phyloP scores from a whole-genome alignment of 1,140 invertebrate genomes.

The Sycophila sp. region DNA sequence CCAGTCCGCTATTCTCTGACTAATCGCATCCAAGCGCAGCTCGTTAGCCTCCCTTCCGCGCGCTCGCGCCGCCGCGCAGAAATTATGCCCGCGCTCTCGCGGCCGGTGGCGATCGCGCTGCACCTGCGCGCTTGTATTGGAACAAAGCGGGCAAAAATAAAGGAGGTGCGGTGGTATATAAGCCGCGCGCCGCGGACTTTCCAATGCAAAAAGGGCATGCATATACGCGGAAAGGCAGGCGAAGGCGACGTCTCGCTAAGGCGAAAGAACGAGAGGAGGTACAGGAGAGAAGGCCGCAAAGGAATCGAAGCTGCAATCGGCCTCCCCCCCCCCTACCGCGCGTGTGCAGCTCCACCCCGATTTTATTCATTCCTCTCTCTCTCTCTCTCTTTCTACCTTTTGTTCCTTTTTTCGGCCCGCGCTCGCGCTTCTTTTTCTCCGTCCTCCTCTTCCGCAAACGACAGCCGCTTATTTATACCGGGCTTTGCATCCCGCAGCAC shows the following conservation, averaged over 20 bases:
- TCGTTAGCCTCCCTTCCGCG: neutral
- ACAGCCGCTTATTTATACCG: slow-evolving; percentile 68
- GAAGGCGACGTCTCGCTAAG: slow-evolving; percentile 1
- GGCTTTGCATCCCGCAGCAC: slow-evolving; percentile 62
- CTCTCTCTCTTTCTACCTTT: slow-evolving; percentile 9
- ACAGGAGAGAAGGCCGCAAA: slow-evolving; percentile 19
- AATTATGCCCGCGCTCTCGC: neutral
- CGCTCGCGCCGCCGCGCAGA: neutral
- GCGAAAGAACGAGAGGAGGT: slow-evolving; percentile 5
- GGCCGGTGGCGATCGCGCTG: neutral
- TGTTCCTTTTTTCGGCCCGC: slow-evolving; percentile 36
- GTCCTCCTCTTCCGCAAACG: slow-evolving; percentile 63
- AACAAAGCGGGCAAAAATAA: slow-evolving; percentile 9
- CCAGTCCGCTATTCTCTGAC: neutral
- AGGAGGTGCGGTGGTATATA: neutral
- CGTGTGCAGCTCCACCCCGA: slow-evolving; percentile 37
- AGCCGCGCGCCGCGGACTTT: neutral
- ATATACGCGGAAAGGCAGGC: slow-evolving; percentile 8
- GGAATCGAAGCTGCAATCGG: slow-evolving; percentile 34
- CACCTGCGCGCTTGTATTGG: neutral
- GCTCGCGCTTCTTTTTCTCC: slow-evolving; percentile 26
- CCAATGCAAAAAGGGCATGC: slow-evolving; percentile 13
- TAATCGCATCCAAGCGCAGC: neutral
- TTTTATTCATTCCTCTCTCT: slow-evolving; percentile 41
- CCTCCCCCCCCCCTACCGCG: neutral